Evolutionary conservation across 2,113 vertebrate species (phyloP).

Genomic region (Gymnobelideus leadbeateri): DNA sequence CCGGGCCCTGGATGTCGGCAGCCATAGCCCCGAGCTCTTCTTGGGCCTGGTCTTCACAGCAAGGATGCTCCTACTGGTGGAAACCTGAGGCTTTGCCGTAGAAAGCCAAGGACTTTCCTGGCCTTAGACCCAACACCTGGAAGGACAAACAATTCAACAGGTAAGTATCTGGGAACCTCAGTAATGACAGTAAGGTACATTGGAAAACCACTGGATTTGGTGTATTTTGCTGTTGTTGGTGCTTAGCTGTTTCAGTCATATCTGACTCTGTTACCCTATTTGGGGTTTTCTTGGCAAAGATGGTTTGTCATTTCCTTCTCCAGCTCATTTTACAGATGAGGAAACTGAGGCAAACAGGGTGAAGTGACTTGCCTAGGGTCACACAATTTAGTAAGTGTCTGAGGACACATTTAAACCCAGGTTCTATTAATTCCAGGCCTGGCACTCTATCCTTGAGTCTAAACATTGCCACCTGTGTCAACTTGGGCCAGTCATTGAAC

Average conservation of each 20-base stretch:
- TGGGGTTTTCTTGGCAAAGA: background rate
- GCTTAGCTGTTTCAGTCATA: background rate
- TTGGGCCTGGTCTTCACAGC: background rate
- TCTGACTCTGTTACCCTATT: background rate
- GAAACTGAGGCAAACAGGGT: background rate
- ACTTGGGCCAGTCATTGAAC: background rate
- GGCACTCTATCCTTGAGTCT: background rate
- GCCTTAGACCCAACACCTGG: background rate
- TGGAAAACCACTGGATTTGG: background rate
- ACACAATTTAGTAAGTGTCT: too few relatives aligned
- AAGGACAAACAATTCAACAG: background rate
- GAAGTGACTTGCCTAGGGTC: background rate
- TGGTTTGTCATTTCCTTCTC: background rate
- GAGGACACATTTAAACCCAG: background rate
- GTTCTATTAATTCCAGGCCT: background rate
- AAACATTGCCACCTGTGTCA: background rate
- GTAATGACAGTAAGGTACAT: background rate
- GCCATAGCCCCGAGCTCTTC: background rate
- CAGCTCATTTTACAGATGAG: background rate
- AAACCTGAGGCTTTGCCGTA: background rate
- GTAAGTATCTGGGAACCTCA: background rate
- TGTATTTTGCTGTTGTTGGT: too few relatives aligned
- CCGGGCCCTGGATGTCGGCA: background rate
- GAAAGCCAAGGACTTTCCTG: background rate
- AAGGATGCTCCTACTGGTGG: background rate